Evolutionary conservation across 2,888 invertebrate species (phyloP), one percentile per base, ranked within the genome.

Genomic region (Phragmatobia fuliginosa): DNA sequence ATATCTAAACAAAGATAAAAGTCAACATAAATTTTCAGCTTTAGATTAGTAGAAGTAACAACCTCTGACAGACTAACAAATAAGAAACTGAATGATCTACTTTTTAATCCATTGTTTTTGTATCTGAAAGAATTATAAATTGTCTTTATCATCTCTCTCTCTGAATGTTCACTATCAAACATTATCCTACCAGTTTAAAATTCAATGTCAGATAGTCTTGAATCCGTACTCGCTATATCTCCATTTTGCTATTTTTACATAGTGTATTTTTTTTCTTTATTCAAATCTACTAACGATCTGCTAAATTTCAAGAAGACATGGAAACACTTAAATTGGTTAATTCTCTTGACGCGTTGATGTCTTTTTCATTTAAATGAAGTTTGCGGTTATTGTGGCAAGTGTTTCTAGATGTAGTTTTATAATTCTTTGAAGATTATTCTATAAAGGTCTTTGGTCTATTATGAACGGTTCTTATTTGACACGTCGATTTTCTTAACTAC

Each of bases 291-390:
- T 1, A 25, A 11, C 11, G 1, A 14, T 6, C 25, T 16, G 25
- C 1, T 11, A 25, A n/a, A 25, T 8, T 49, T n/a, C 7, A 25
- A 25, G n/a, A 52, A 52, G 8, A 8, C 52, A 14, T 25, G 3
- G 3, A 52, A 52, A 25, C 5, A 52, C 3, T 4, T 25, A 4
- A 52, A 52, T 2, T 10, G n/a, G 21, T 2, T 49, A 4, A 31
- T 21, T 31, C 21, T 32, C 28, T n/a, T 41, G 11, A 59, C 63
- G 69, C 82, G 82, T 79, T 82, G 82, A 79, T 82, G 80, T 82
- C 79, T 79, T 82, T 82, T 49, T 25, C 32, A 32, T 45, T 10
- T 56, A 28, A 16, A 56, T 28, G 1, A 56, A 16, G 16, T 28
- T 56, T 11, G 11, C 11, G 11, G 4, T 52, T 56, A 28, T 56